Evolutionary conservation across 2,113 vertebrate genomes (phyloP).

Genomic region (Gymnarchus niloticus): DNA sequence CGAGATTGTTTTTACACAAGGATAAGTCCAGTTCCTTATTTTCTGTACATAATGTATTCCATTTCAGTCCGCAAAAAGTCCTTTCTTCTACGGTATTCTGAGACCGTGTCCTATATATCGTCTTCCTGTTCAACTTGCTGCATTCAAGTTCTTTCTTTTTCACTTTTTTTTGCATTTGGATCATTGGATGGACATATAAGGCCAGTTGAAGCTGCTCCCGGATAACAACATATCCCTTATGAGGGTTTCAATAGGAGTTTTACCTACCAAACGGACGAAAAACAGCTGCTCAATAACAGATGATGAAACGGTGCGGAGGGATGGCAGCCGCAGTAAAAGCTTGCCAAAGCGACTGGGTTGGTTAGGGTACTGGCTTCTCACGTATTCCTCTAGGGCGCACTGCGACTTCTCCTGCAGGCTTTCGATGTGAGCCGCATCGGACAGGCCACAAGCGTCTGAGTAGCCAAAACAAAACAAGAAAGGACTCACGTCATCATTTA

Average conservation of each 20-base stretch:
- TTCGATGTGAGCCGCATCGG: conserved; percentile 95
- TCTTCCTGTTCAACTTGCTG: conserved; percentile 68
- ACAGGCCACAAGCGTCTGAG: conserved; percentile 94
- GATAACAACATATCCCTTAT: conserved; percentile 99
- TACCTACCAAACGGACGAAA: conserved; percentile 99
- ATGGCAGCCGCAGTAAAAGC: conserved; percentile 90
- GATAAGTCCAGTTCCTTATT: conserved; percentile 84
- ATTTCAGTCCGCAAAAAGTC: conserved; percentile 66
- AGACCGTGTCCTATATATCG: conserved; percentile 72
- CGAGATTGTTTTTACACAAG: conserved; percentile 81
- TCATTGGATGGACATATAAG: conserved; percentile 99
- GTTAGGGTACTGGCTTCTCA: conserved; percentile 96
- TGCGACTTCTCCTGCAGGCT: conserved; percentile 97
- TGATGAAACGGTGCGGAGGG: conserved; percentile 91
- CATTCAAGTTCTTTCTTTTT: conserved; percentile 60
- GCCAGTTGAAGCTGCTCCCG: conserved; percentile 99
- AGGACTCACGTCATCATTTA: conserved; percentile 53
- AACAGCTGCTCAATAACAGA: conserved; percentile 98
- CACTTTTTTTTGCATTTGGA: conserved; percentile 74
- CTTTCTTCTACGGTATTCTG: conserved; percentile 65
- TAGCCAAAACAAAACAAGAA: conserved; percentile 40
- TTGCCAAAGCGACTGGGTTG: conserved; percentile 97
- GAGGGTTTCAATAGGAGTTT: conserved; percentile 99
- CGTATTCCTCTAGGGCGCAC: conserved; percentile 94
- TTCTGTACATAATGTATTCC: conserved; percentile 97